Evolutionary conservation across 2,888 invertebrate species (phyloP).

Genomic region (Yponomeuta cagnagella): DNA sequence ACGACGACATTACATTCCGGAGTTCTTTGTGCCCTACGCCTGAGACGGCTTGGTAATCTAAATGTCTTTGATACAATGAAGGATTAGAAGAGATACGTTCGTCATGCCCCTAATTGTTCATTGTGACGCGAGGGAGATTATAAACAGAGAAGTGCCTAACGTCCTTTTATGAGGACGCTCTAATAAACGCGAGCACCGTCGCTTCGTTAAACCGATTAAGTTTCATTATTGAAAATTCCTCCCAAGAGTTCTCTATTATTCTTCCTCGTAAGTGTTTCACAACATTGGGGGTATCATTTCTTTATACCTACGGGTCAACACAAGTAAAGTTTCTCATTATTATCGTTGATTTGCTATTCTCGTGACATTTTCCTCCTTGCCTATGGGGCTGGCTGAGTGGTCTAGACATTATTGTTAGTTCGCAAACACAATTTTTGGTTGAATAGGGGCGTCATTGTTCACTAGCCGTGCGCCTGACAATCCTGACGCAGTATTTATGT

Average conservation of each 20-base stretch:
- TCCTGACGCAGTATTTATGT: constrained; percentile 59
- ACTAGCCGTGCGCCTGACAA: constrained; percentile 56
- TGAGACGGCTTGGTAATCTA: constrained; percentile 53
- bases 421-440: constrained; percentile 57
- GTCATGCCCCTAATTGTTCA: constrained; percentile 48
- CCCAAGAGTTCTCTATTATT: background rate
- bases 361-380: background rate
- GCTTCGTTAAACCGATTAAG: constrained; percentile 3
- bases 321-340: background rate
- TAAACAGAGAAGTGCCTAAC: constrained; percentile 13
- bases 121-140: constrained; percentile 32
- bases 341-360: background rate
- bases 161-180: constrained; percentile 17
- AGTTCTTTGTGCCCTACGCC: constrained; percentile 37
- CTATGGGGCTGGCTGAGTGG: background rate
- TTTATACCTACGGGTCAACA: background rate
- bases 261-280: background rate
- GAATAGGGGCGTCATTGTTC: constrained; percentile 50
- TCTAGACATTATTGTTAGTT: constrained; percentile 37
- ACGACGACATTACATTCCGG: constrained; percentile 41
- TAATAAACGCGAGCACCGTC: constrained; percentile 20
- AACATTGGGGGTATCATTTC: background rate
- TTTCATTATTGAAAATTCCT: constrained; percentile 2
- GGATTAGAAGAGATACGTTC: constrained; percentile 37
- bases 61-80: constrained; percentile 52